Evolutionary conservation across 2,888 invertebrate genomes (phyloP), one percentile per base, ranked within the genome.

Genomic region (Notocelia uddmanniana): DNA sequence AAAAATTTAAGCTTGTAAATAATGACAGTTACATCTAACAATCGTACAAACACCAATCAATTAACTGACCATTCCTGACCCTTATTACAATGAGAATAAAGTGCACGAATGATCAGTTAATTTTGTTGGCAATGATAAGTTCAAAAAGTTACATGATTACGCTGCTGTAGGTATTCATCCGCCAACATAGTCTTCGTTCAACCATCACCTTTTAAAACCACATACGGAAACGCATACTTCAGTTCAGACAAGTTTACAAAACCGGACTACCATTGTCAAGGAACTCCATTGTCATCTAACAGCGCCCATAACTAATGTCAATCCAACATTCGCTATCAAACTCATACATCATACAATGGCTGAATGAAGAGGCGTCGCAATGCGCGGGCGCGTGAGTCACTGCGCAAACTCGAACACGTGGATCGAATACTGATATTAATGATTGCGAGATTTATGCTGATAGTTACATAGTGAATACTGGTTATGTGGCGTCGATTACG

Each of bases 311-410:
- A 31, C n/a, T n/a, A 60, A 45, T 45, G 18, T 60, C 11, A 60
- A 60, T 18, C 45, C 60, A 60, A 60, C 60, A 52, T 57, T 70
- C 64, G 64, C 69, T 58, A 70, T 70, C 64, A 64, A 70, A 64
- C 45, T 23, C 60, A 45, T 60, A 48, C 60, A 60, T 45, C 45
- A 34, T n/a, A 41, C 55, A 41, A 55, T 57, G 55, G 26, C 37
- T 70, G 64, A 70, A 64, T 66, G 70, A 64, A 64, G 70, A 69
- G 69, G 63, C 64, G 70, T 70, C 58, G 37, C 57, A 37, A 64
- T 63, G 68, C 37, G 34, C 58, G 5, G 0, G n/a, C 45, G 45
- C 45, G n/a, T 45, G 45, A 45, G n/a, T 45, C 45, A 45, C n/a
- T 45, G 45, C 60, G 45, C 41, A 59, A 18, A 45, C 45, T 9